Evolutionary conservation across 2,113 vertebrate genomes (phyloP), one percentile per base, ranked within the genome.

Genomic region (Bujurquina vittata): DNA sequence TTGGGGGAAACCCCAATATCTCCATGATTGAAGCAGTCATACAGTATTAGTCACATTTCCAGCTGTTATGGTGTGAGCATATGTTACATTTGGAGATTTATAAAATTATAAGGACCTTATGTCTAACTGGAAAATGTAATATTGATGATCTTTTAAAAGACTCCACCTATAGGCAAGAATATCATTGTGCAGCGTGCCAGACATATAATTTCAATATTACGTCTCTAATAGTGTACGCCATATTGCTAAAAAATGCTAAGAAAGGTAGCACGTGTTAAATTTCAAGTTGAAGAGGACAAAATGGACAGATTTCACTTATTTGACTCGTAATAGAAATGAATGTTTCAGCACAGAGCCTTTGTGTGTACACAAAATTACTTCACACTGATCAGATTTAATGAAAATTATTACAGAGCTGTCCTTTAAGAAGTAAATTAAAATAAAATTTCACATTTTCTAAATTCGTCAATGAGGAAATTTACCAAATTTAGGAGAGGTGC

Each of bases 31-130:
- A 84, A 75, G 29, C 65, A 49, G 63, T 80, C 67, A 43, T 56
- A 63, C 75, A 59, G 8, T 65, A 59, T 87, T 67, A 65, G 57
- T 83, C 80, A 83, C 81, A 81, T 86, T 81, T 83, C 23, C 4
- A 7, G 55, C 31, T 78, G 54, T 79, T 61, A 26, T 77, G 8
- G 12, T 80, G 72, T 29, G 40, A 33, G 4, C 35, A 35, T 29
- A 76, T 33, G 88, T 85, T 83, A 76, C 37, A 56, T 26, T 5
- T 29, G 8, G 31, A 67, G 17, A 72, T 59, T 63, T 54, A 15
- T 77, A 55, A 65, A 46, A 57, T 76, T 22, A 65, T 20, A 58
- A 20, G 18, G 3, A 10, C 49, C 29, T 5, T 23, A 31, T 23
- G 0, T 43, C 26, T 12, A 52, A 72, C 49, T 72, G 46, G 31